These are phyloP conservation scores for Actinopyga echinites DNA, from an alignment of 53 echinoderm and acorn worm genomes.

Conservation along the genomic window DNA sequence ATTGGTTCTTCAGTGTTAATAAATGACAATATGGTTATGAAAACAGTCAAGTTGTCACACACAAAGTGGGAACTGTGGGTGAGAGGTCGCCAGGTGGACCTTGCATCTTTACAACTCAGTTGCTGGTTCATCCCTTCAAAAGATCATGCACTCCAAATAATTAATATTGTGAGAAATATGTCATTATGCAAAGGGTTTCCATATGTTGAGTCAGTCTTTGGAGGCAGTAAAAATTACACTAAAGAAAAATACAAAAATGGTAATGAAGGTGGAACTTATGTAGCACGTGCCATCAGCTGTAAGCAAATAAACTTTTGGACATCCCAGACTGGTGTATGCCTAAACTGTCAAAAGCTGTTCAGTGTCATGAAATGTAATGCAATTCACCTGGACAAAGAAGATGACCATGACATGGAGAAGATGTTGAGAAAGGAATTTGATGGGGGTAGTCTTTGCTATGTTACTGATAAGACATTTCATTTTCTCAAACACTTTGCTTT, in stretches of 20 bases:
- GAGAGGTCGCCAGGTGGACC: neutral
- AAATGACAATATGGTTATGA: neutral
- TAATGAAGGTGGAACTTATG: neutral
- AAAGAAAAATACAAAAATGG: neutral
- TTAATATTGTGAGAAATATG: neutral
- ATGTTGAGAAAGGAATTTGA: no score
- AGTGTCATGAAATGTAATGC: neutral
- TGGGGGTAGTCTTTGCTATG: no score
- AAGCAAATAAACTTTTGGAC: neutral
- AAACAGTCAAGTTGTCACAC: neutral
- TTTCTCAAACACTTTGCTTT: no score
- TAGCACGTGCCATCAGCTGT: neutral
- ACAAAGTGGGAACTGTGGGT: neutral
- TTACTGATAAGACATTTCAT: no score
- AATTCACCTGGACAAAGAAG: neutral
- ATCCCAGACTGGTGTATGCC: neutral
- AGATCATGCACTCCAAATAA: neutral
- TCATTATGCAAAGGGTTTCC: neutral
- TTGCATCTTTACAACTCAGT: neutral
- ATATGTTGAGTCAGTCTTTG: neutral
- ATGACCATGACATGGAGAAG: conserved; percentile 2
- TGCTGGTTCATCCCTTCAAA: neutral
- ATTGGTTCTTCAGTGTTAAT: neutral
- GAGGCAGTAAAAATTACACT: neutral
- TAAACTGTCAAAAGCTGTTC: neutral